Percentiles rank a stretch among this genome's conserved stretches.
Evolutionary conservation across 1,140 invertebrate species (phyloP).

Genomic region (Bombyx mori): DNA sequence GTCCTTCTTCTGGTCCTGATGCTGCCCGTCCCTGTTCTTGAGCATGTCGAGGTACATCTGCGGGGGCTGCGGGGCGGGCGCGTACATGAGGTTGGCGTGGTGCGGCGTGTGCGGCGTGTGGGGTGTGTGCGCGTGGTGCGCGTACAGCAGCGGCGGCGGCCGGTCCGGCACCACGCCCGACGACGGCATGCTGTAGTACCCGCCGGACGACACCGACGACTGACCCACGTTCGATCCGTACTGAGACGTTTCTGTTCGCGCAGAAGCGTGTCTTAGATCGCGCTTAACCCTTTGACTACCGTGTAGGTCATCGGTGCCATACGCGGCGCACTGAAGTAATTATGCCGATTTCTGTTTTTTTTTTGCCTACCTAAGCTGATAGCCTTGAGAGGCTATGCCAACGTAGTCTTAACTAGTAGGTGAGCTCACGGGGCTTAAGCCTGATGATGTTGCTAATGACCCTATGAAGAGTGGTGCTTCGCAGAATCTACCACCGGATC

Average conservation of each 20-base stretch:
- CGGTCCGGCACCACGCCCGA: slow-evolving; percentile 48
- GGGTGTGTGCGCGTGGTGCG: slow-evolving; percentile 44
- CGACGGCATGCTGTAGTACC: slow-evolving; percentile 54
- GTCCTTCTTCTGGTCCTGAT: slow-evolving; percentile 55
- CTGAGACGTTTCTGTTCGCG: slow-evolving; percentile 31
- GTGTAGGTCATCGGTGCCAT: no score
- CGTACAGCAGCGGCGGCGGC: slow-evolving; percentile 50
- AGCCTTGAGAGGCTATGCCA: no score
- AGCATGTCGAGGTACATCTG: slow-evolving; percentile 52
- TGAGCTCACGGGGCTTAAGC: no score
- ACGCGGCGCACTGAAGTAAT: no score
- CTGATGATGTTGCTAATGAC: no score
- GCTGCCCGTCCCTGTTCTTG: slow-evolving; percentile 48
- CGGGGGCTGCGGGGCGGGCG: slow-evolving; percentile 44
- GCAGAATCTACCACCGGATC: no score
- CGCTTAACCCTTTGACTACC: no score
- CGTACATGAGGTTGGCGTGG: slow-evolving; percentile 53
- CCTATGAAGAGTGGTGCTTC: no score
- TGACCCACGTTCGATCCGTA: slow-evolving; percentile 47
- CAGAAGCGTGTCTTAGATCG: no score
- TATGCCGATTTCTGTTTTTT: no score
- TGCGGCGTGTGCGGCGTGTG: slow-evolving; percentile 41
- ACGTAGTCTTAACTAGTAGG: no score
- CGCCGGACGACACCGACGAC: slow-evolving; percentile 34
- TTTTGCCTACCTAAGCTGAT: no score